phyloP scores from a whole-genome alignment of 1,140 invertebrate genomes.

The Bactericera cockerelli region DNA sequence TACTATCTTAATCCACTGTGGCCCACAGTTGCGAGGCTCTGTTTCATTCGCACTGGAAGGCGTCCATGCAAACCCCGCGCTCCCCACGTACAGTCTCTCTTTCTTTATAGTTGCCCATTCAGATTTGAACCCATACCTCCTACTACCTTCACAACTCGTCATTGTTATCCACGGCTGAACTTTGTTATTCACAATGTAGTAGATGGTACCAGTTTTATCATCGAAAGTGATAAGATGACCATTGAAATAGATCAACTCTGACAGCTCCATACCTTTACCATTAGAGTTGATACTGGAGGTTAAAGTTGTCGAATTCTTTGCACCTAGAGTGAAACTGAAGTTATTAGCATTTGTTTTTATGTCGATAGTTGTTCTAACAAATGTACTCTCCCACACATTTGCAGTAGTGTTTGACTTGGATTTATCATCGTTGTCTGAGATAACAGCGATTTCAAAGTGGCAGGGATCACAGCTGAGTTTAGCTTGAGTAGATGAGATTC shows the following conservation, averaged over 20 bases:
- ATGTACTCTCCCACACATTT: not conserved
- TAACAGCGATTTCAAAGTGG: conserved; percentile 48
- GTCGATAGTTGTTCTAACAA: conserved; percentile 32
- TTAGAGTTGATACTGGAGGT: conserved; percentile 57
- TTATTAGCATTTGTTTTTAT: conserved; percentile 46
- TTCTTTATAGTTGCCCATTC: conserved; percentile 94
- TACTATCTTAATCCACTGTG: conserved; percentile 1
- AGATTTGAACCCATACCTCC: conserved; percentile 74
- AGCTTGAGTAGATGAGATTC: no score
- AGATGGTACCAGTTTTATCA: conserved; percentile 87
- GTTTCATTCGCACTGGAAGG: not conserved
- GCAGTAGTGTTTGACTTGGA: conserved; percentile 46
- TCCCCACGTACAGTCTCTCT: conserved; percentile 73
- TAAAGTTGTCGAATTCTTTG: conserved; percentile 32
- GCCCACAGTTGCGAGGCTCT: not conserved
- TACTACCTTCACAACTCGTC: conserved; percentile 75
- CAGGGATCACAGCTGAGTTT: not conserved
- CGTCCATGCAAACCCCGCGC: conserved; percentile 43
- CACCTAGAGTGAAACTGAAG: conserved; percentile 52
- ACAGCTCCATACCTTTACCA: conserved; percentile 90
- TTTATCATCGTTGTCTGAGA: conserved; percentile 73
- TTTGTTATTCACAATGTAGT: conserved; percentile 50
- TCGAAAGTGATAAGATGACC: conserved; percentile 78
- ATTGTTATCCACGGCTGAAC: conserved; percentile 81
- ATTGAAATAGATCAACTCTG: conserved; percentile 84